Conservation (phyloP, 64 coral and sea anemone genomes). For the Orbicella faveolata region DNA sequence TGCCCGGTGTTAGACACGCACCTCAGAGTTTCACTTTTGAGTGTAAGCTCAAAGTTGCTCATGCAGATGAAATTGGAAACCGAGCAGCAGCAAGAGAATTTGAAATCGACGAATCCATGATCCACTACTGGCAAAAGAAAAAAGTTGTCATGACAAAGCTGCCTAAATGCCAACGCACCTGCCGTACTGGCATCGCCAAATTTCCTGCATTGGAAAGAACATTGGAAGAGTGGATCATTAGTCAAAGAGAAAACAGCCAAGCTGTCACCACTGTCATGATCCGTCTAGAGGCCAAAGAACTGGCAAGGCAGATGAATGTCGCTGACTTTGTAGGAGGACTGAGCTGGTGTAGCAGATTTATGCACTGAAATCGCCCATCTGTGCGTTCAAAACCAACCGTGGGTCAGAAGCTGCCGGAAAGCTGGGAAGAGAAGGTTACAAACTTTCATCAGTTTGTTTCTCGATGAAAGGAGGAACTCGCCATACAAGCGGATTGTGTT, state of each 20-base stretch:
- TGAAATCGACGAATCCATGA: too few relatives aligned
- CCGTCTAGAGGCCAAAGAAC: slow-evolving; percentile 41
- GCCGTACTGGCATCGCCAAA: neutral
- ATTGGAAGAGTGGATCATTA: slow-evolving; percentile 29
- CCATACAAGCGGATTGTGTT: too few relatives aligned
- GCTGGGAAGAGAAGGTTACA: slow-evolving; percentile 51
- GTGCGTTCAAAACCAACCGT: slow-evolving; percentile 57
- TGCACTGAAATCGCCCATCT: slow-evolving; percentile 47
- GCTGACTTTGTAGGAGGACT: slow-evolving; percentile 34
- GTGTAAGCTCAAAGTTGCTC: too few relatives aligned
- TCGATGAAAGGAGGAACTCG: too few relatives aligned
- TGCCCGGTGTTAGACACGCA: too few relatives aligned
- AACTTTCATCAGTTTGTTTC: too few relatives aligned
- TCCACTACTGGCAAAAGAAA: too few relatives aligned
- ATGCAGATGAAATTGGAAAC: too few relatives aligned
- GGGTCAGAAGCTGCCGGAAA: slow-evolving; percentile 60
- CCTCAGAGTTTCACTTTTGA: too few relatives aligned
- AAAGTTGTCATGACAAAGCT: too few relatives aligned
- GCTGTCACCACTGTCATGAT: slow-evolving; percentile 62
- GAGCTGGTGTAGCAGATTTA: slow-evolving; percentile 51
- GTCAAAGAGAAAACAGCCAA: slow-evolving; percentile 35
- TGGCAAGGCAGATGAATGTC: slow-evolving; percentile 56
- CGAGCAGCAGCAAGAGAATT: too few relatives aligned
- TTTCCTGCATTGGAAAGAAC: slow-evolving; percentile 55
- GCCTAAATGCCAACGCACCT: too few relatives aligned